Evolutionary conservation across 2,797 vertebrate genomes (phyloP).

Genomic region (Sciurus vulgaris): DNA sequence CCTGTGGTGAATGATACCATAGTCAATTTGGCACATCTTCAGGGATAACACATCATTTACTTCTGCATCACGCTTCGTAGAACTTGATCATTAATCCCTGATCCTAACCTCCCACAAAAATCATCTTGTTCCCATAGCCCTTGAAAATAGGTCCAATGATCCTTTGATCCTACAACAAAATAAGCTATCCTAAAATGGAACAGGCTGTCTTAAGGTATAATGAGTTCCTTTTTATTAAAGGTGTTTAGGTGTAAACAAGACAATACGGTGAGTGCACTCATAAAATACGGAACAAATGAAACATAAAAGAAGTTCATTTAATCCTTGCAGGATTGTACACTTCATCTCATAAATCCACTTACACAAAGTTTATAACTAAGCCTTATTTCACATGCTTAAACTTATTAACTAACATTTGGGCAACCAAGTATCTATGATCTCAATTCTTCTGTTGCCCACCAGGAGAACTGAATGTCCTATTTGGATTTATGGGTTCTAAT

Average conservation of each 20-base stretch:
- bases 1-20: not conserved
- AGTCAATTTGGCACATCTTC: not conserved
- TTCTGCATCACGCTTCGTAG: not conserved
- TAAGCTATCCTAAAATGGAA: constrained; percentile 48
- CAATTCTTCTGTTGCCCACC: not conserved
- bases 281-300: constrained; percentile 37
- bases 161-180: constrained; percentile 67
- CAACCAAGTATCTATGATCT: constrained; percentile 36
- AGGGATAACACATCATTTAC: not conserved
- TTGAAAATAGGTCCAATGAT: constrained; percentile 53
- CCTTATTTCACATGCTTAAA: constrained; percentile 10
- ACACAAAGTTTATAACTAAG: constrained; percentile 29
- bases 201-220: constrained; percentile 33
- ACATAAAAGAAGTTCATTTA: constrained; percentile 64
- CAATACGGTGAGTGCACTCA: constrained; percentile 31
- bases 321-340: not conserved
- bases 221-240: constrained; percentile 51
- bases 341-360: constrained; percentile 45
- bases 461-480: not conserved
- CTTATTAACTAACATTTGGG: constrained; percentile 12
- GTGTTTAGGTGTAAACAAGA: constrained; percentile 31
- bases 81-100: constrained; percentile 17
- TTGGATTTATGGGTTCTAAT: not conserved
- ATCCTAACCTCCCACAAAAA: constrained; percentile 12
- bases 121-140: constrained; percentile 16